Evolutionary conservation across 2,797 vertebrate species (phyloP), one percentile per base, ranked within the genome.

Genomic region (Tamandua tetradactyla): DNA sequence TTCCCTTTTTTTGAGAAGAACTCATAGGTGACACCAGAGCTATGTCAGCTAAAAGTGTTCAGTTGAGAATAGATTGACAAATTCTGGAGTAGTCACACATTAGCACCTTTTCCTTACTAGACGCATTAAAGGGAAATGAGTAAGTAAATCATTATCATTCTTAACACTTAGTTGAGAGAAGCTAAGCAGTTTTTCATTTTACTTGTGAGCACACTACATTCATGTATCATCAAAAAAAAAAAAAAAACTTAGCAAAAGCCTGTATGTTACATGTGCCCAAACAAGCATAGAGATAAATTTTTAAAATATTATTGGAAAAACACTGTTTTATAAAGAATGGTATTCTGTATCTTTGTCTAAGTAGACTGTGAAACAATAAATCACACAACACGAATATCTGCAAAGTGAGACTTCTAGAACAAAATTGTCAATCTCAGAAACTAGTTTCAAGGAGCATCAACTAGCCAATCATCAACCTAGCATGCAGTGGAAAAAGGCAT

Each of bases 401-500:
- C 49, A 96, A 94, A 95, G 40, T 96, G 4, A 96, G 42, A 94
- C 93, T 84, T 71, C 30, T 96, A 83, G 44, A 96, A 96, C 82
- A 97, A 97, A 98, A 98, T 96, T 84, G 75, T 68, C 74, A 93
- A 74, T 96, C 85, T 95, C 59, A 89, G 93, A 96, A 78, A 93
- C 35, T 93, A 94, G n/a, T 64, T 97, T 79, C 94, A 96, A 97
- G 97, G 89, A 97, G 95, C 82, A 98, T 97, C 96, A 97, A 76
- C 90, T 87, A 98, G 81, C 93, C 97, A 98, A 95, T 97, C 93
- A 97, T 95, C 96, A 91, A 97, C 91, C 95, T 88, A 84, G 93
- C 59, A 96, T 93, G 57, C 86, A 96, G 64, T 88, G 40, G 80
- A 96, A 55, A 95, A 97, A 87, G 75, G 95, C 40, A 97, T 96